Percentiles rank a stretch among this genome's conserved stretches.
Evolutionary conservation across 1,140 invertebrate genomes (phyloP).

Genomic region (Sarcophaga peregrina): DNA sequence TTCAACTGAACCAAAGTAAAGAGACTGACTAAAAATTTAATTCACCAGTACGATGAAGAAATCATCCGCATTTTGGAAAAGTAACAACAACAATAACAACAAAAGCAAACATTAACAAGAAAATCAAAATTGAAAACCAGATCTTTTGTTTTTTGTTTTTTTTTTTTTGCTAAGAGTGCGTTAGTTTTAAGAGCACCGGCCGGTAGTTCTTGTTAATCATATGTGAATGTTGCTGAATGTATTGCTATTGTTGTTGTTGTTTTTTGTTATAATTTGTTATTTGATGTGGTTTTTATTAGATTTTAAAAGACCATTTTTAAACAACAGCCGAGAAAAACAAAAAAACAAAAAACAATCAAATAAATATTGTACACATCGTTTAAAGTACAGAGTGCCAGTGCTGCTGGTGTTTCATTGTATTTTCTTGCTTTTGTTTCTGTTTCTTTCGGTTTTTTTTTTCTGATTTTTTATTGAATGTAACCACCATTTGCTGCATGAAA

Average conservation of each 20-base stretch:
- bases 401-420: neutral
- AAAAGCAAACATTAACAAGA: no score
- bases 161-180: neutral
- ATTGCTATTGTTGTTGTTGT: neutral
- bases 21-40: neutral
- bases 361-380: neutral
- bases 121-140: neutral
- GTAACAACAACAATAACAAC: no score
- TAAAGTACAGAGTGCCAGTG: neutral
- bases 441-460: neutral
- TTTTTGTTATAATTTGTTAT: conserved; percentile 3
- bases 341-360: neutral
- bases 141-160: no score
- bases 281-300: neutral
- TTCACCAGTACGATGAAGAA: conserved; percentile 28
- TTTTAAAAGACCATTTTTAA: conserved; percentile 15
- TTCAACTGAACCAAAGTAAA: neutral
- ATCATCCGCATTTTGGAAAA: conserved; percentile 28
- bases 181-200: neutral
- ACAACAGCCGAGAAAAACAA: neutral
- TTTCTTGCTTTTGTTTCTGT: neutral
- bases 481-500: neutral
- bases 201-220: neutral
- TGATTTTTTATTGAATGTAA: neutral
- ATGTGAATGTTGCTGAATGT: neutral